Percentiles rank a stretch among this genome's conserved stretches.
Evolutionary conservation across 2,888 invertebrate genomes (phyloP).

Genomic region (Melanargia galathea): DNA sequence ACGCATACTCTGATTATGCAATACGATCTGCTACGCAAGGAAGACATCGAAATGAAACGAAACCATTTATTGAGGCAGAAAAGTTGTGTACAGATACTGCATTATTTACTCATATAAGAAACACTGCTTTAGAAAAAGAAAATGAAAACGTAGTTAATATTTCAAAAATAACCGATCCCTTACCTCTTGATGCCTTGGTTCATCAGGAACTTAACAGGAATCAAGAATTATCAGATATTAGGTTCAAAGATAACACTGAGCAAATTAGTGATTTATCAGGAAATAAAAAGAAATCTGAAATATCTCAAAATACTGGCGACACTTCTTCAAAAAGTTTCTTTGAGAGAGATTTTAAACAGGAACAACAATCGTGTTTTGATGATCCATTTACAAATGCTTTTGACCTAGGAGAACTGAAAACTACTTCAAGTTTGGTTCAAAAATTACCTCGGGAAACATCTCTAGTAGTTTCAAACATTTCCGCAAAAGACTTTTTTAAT

Average conservation of each 20-base stretch:
- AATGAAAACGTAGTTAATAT: not conserved
- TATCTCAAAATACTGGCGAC: slow-evolving; percentile 23
- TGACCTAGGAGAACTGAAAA: not conserved
- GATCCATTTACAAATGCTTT: slow-evolving; percentile 13
- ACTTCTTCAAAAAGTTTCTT: slow-evolving; percentile 31
- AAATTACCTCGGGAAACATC: not conserved
- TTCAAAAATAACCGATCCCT: not conserved
- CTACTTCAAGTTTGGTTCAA: not conserved
- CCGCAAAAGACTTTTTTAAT: slow-evolving; percentile 10
- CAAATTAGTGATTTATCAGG: not conserved
- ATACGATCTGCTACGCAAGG: not conserved
- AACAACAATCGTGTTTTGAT: not conserved
- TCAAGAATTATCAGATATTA: not conserved
- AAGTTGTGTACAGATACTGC: not conserved
- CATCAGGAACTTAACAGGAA: not conserved
- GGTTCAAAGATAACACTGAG: not conserved
- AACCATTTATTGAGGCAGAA: not conserved
- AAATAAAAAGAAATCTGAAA: slow-evolving; percentile 14
- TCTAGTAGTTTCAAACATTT: not conserved
- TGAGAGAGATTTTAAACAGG: slow-evolving; percentile 14
- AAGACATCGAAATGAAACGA: not conserved
- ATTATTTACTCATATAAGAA: not conserved
- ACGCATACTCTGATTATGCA: too few species aligned
- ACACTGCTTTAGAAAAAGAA: not conserved
- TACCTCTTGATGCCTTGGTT: not conserved